Evolutionary conservation across 2,888 invertebrate genomes (phyloP).

Genomic region (Noctua pronuba): DNA sequence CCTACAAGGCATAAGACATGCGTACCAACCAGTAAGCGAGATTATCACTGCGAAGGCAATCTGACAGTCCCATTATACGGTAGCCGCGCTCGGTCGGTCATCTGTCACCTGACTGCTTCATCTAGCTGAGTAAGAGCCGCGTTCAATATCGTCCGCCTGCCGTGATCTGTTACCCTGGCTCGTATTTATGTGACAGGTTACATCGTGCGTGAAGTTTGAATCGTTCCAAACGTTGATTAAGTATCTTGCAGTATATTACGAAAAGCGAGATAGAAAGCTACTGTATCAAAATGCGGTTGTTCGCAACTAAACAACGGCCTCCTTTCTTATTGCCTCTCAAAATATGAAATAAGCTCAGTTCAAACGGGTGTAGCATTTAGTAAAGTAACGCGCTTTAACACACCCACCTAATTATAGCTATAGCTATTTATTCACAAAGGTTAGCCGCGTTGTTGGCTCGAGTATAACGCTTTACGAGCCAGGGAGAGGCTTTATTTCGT

Average conservation of each 20-base stretch:
- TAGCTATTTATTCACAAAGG: constrained; percentile 64
- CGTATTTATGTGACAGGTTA: constrained; percentile 27
- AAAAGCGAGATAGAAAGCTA: background rate
- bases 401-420: constrained; percentile 56
- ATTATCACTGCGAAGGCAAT: constrained; percentile 59
- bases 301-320: constrained; percentile 15
- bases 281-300: background rate
- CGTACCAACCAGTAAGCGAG: constrained; percentile 17
- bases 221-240: background rate
- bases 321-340: constrained; percentile 24
- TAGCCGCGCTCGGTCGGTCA: constrained; percentile 73
- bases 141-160: constrained; percentile 62
- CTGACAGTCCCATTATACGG: constrained; percentile 81
- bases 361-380: constrained; percentile 48
- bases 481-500: constrained; percentile 62
- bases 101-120: constrained; percentile 71
- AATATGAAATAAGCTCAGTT: constrained; percentile 40
- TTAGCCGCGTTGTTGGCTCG: constrained; percentile 56
- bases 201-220: constrained; percentile 24
- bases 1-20: background rate
- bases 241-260: background rate
- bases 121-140: constrained; percentile 52
- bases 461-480: constrained; percentile 48
- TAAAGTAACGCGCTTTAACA: constrained; percentile 45
- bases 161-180: constrained; percentile 70